Evolutionary conservation across 2,113 vertebrate genomes (phyloP), one percentile per base, ranked within the genome.

Genomic region (Trachemys scripta): DNA sequence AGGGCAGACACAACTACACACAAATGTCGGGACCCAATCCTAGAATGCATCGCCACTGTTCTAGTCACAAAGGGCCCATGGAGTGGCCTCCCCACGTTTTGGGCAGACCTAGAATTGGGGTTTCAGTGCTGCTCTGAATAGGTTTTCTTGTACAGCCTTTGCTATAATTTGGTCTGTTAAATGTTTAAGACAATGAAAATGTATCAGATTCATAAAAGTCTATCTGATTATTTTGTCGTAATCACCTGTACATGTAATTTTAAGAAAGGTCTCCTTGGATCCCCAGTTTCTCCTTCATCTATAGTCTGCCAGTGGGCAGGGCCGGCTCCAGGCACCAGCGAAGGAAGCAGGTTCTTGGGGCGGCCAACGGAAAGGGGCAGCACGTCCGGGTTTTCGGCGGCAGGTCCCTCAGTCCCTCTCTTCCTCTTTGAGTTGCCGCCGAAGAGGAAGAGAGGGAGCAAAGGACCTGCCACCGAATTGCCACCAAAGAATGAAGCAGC

Each of bases 1-100:
- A 92, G 88, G 12, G 76, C 62, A 90, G 56, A 84, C 76, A 91
- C 78, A 96, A 78, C 49, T 76, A 51, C 82, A 84, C 42, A 54
- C 45, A 78, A 82, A 75, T 31, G 5, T 47, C 17, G 53, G 17
- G 29, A 87, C 83, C 57, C 88, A 95, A 0, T 1, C 27, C 53
- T 79, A 47, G 84, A 47, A 88, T 65, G 8, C 35, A 13, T 92
- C 59, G n/a, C 62, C 79, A 57, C 1, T 0, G 51, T 45, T 82
- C 65, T 90, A 24, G 25, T 45, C 78, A 22, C 17, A 82, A 85
- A 85, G 80, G 49, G 16, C 14, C 42, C 57, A 72, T 19, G 42
- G 49, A 89, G 94, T 94, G 29, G 35, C 25, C 10, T 81, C 5
- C 72, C 87, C 69, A 86, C 24, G 8, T 53, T 76, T 87, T 76